Percentiles rank a stretch among this genome's conserved stretches.
Conservation (phyloP, 1,140 invertebrate species). For the Microplitis demolitor region DNA sequence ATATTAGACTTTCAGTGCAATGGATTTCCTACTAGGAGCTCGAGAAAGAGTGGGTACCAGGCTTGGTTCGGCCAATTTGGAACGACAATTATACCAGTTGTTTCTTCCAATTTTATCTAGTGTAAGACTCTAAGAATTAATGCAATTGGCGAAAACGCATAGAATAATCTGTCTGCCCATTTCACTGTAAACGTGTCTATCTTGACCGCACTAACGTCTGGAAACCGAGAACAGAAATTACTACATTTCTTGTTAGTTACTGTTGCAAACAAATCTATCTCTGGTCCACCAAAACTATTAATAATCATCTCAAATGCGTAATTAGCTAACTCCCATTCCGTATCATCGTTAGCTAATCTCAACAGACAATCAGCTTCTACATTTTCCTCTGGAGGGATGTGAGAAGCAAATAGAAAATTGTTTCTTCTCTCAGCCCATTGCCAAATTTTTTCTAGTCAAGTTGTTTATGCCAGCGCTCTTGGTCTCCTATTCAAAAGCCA, state of each 20-base stretch:
- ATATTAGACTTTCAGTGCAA: neutral
- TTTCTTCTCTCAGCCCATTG: neutral
- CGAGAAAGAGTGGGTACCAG: constrained; percentile 17
- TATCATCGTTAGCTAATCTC: neutral
- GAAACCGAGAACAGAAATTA: neutral
- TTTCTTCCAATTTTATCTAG: constrained; percentile 15
- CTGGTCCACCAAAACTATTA: neutral
- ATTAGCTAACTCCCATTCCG: neutral
- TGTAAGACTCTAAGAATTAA: neutral
- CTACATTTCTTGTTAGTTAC: neutral
- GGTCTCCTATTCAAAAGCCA: neutral
- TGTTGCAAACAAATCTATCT: neutral
- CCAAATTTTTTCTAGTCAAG: neutral
- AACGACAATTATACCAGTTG: constrained; percentile 10
- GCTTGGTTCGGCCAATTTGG: constrained; percentile 19
- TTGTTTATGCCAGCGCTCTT: neutral
- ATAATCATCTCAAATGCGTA: neutral
- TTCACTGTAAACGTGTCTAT: neutral
- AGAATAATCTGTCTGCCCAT: neutral
- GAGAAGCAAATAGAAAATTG: neutral
- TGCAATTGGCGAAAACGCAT: neutral
- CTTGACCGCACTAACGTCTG: neutral
- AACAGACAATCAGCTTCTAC: neutral
- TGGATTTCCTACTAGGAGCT: neutral
- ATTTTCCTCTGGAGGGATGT: neutral